These are phyloP conservation scores for Ameiurus melas DNA, from an alignment of 2,113 vertebrate genomes.

Conservation along the genomic window DNA sequence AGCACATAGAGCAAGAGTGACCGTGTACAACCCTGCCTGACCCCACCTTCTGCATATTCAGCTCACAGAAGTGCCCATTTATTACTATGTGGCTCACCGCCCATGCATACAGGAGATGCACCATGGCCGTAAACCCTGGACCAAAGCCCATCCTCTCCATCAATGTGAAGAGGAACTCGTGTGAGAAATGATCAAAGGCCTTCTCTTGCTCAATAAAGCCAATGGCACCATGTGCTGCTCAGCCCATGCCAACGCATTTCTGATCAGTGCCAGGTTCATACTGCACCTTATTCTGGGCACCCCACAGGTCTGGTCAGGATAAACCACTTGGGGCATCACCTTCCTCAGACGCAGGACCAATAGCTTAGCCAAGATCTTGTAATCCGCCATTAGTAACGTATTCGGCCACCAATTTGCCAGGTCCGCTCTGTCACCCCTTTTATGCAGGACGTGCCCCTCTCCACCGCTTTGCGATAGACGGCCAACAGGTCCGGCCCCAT, in stretches of 20 bases:
- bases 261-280: neutral
- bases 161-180: too few species aligned
- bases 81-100: neutral
- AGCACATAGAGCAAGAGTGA: slow-evolving; percentile 11
- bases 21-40: slow-evolving; percentile 5
- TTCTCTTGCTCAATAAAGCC: neutral
- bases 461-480: neutral
- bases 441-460: neutral
- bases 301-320: slow-evolving; percentile 30
- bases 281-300: too few species aligned
- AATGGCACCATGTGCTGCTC: neutral
- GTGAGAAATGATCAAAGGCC: too few species aligned
- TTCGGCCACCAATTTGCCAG: too few species aligned
- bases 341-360: neutral
- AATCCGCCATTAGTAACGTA: neutral
- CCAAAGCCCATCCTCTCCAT: too few species aligned
- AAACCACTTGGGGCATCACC: neutral
- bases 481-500: neutral
- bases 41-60: neutral
- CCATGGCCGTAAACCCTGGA: too few species aligned
- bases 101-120: too few species aligned
- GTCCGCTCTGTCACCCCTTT: neutral
- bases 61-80: neutral
- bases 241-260: too few species aligned
- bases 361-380: neutral